Base-by-base conservation (phyloP, 2,888 invertebrate species). In the Microchrysa polita region DNA sequence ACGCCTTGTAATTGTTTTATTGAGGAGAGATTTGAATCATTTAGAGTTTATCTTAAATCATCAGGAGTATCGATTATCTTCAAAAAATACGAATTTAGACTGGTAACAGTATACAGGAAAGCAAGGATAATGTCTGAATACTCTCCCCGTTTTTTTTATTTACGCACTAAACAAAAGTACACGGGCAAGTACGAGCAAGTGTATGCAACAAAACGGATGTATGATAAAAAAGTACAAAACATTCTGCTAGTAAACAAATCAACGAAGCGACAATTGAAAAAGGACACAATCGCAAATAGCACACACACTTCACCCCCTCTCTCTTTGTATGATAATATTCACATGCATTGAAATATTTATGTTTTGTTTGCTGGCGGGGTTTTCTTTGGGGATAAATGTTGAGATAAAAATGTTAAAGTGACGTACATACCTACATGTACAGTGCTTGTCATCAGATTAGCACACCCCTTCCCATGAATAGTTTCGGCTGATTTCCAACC, bases 331-430 rank as follows among this genome's bases (percentile, higher is more conserved):
- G 48, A 72, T 60, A n/a, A 72, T 57, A 72, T 72, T 72, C 60
- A 59, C 72, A 72, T 72, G 48, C 48, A 48, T 44, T 60, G 48
- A 55, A 67, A 72, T 72, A 72, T 72, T 72, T 72, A 72, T 44
- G 55, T 48, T 59, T 59, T 72, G 42, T 72, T 44, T 72, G 72
- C 72, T 60, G 27, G n/a, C 18, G 42, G 72, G 48, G 59, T 59
- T 59, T 72, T 20, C 72, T 72, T 72, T 60, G 59, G 72, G 72
- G 48, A 72, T 72, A 55, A 60, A 72, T 72, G 72, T 23, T 60
- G 60, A 72, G 72, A 72, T 72, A 72, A 72, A 72, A 72, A 18
- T 72, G 59, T 72, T 72, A 72, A 72, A 72, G 72, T 60, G 60
- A n/a, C 59, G 34, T 10, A 72, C 60, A 72, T 44, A 72, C 60